A percentile compares a stretch with the other conserved stretches of the same genome.
Evolutionary conservation across 2,113 vertebrate genomes (phyloP).

Genomic region (Hippocampus comes): DNA sequence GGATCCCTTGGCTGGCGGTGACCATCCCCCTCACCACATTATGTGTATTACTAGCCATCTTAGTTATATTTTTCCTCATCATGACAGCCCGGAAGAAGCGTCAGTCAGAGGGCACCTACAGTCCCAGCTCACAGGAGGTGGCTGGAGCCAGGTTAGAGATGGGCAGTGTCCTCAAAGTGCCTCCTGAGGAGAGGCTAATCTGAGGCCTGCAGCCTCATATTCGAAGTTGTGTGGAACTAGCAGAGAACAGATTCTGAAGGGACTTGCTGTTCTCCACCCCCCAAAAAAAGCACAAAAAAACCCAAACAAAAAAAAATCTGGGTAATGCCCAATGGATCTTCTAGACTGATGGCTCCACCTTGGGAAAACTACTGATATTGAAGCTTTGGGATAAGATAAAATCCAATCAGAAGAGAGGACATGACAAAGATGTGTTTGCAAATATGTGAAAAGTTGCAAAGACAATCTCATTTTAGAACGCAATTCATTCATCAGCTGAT

Average conservation of each 20-base stretch:
- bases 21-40: constrained; percentile 86
- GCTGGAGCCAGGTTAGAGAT: constrained; percentile 94
- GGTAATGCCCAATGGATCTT: neutral
- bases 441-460: neutral
- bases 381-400: constrained; percentile 10
- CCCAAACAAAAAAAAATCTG: neutral
- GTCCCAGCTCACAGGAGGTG: constrained; percentile 94
- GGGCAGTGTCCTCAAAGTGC: constrained; percentile 97
- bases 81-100: constrained; percentile 90
- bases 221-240: constrained; percentile 23
- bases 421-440: neutral
- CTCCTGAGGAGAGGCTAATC: constrained; percentile 92
- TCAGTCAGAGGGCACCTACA: constrained; percentile 96
- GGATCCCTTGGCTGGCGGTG: constrained; percentile 84
- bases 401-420: constrained; percentile 12
- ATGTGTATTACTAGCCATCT: constrained; percentile 80
- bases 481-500: neutral
- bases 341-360: constrained; percentile 8
- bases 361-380: constrained; percentile 26
- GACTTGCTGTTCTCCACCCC: neutral
- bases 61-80: constrained; percentile 83
- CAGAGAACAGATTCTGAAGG: constrained; percentile 12
- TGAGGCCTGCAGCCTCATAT: constrained; percentile 44
- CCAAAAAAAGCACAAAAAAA: neutral
- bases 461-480: neutral